Base-by-base conservation (phyloP, 1,140 invertebrate genomes). In the Drosophila littoralis region DNA sequence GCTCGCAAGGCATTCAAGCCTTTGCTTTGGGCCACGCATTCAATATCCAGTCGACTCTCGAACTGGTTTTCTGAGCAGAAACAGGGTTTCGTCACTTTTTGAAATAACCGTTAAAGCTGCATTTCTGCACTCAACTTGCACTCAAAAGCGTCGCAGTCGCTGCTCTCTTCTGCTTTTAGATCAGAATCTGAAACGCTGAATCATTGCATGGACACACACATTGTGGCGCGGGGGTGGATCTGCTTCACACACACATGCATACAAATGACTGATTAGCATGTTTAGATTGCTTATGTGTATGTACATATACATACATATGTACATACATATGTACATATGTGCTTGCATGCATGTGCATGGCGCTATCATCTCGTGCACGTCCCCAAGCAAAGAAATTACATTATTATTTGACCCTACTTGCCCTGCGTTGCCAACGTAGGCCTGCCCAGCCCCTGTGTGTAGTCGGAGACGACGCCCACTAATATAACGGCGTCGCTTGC, bases 381-480 rank as follows among this genome's bases (percentile, higher is more conserved):
- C 35, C 8, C 13, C 12, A 12, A 42, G n/a, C 57, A 59, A 59
- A 32, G 5, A 38, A 48, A 42, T 50, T 61, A 48, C 17, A 42
- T 51, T 28, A 63, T 6, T 51, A n/a, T 8, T 33, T 54, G 50
- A 33, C 38, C 15, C 10, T 40, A 40, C 13, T 15, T 54, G 22
- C 22, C 32, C 12, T 2, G n/a, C 22, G 1, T 9, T 1, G 8
- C 15, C 38, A 13, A 12, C 35, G 10, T 22, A 22, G 40, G 3
- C 22, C n/a, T n/a, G 42, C 13, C 57, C 42, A 35, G 57, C 42
- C 42, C 32, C 42, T 13, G 28, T 4, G 28, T 4, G 4, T 45
- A 15, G 28, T 15, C 42, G 32, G 1, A 57, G 61, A 66, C 52
- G 54, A 68, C 70, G 70, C 70, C 70, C 55, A 73, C 64, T 1